These are phyloP conservation scores for Pocillopora grandis DNA, from an alignment of 92 coral and sea anemone species.

Conservation along the genomic window DNA sequence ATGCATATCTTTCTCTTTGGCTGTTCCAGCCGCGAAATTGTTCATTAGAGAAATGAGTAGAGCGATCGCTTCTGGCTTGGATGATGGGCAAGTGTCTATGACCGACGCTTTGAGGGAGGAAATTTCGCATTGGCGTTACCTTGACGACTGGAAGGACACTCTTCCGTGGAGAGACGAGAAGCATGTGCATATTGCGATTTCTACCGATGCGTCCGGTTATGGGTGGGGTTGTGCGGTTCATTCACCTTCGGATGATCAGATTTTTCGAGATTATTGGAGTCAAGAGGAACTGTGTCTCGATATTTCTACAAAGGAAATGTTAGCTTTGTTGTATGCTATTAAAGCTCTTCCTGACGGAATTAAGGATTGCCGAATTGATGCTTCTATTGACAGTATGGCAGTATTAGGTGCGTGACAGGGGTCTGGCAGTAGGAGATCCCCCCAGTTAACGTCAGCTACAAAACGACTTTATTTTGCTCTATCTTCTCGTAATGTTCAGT, in stretches of 20 bases:
- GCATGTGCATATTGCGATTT: background rate
- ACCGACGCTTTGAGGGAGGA: no score
- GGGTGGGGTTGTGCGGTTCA: slow-evolving; percentile 7
- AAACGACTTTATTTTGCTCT: no score
- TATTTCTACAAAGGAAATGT: slow-evolving; percentile 33
- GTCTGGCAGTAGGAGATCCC: no score
- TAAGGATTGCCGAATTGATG: slow-evolving; percentile 16
- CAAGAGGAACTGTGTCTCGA: background rate
- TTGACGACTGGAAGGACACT: no score
- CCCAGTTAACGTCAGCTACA: no score
- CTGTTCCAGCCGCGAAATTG: background rate
- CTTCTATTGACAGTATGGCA: slow-evolving; percentile 23
- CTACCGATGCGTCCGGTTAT: background rate
- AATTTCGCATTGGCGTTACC: no score
- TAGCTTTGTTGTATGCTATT: slow-evolving; percentile 18
- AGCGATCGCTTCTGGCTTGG: no score
- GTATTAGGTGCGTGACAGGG: slow-evolving; percentile 13
- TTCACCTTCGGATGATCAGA: background rate
- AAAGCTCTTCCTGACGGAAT: background rate
- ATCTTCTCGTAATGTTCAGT: no score
- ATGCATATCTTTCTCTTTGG: slow-evolving; percentile 7
- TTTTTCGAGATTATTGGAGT: slow-evolving; percentile 35
- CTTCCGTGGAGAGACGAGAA: slow-evolving; percentile 1
- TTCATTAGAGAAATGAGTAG: no score
- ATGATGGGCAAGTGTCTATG: no score